These are phyloP conservation scores for Gopherus flavomarginatus DNA, from an alignment of 2,113 vertebrate genomes.

Conservation along the genomic window DNA sequence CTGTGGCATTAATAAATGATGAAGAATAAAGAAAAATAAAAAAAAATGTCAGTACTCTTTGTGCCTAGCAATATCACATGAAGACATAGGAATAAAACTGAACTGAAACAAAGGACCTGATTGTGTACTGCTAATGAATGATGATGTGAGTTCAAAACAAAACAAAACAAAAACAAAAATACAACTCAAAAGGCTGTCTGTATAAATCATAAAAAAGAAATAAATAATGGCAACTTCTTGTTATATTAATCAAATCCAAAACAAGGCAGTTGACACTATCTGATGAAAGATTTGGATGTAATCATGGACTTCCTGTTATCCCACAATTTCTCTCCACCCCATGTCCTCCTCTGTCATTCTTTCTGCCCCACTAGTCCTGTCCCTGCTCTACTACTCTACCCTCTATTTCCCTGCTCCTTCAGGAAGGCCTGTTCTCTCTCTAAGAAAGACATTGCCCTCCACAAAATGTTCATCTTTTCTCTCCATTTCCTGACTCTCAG, in stretches of 20 bases:
- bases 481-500: neutral
- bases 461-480: neutral
- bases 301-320: neutral
- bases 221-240: neutral
- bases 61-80: constrained; percentile 56
- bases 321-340: neutral
- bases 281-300: neutral
- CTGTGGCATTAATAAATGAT: constrained; percentile 78
- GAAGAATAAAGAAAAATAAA: constrained; percentile 68
- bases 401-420: neutral
- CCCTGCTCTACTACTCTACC: neutral
- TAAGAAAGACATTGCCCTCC: neutral
- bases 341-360: neutral
- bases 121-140: constrained; percentile 48
- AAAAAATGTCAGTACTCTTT: constrained; percentile 55
- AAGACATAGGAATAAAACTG: constrained; percentile 69
- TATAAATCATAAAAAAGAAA: neutral
- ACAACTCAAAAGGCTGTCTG: neutral
- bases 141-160: constrained; percentile 36
- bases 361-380: neutral
- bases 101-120: constrained; percentile 67
- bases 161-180: neutral
- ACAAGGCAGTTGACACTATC: constrained; percentile 3
- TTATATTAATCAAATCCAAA: constrained; percentile 17
- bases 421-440: neutral